Base-by-base conservation (phyloP, 2,888 invertebrate genomes). In the Parthenolecanium corni region DNA sequence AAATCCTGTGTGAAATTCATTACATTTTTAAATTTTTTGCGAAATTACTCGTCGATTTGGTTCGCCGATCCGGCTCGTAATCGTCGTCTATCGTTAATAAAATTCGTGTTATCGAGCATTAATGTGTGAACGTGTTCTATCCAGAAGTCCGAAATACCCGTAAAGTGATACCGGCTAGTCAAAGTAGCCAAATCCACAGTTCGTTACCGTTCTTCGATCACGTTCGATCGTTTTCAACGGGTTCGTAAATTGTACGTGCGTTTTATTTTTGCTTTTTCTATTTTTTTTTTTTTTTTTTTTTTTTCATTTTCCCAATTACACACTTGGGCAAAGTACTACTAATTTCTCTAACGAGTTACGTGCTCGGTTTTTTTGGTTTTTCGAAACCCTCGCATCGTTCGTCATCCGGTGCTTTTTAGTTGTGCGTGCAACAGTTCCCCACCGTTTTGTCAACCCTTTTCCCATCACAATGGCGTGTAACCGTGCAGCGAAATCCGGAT, bases 401-500 rank as follows among this genome's bases (percentile, higher is more conserved):
- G 20, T 25, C 20, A 44, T 20, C 18, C 9, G 9, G 46, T 44
- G 20, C 16, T 14, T 44, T 40, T 44, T n/a, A 47, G 31, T 57
- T 47, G 31, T 46, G 47, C 11, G 21, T 25, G 57, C 24, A 42
- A n/a, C n/a, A n/a, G n/a, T 54, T 54, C 23, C 16, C 18, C n/a
- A n/a, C n/a, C 12, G 12, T 42, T 21, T n/a, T 31, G 4, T 31
- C 31, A 31, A 6, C 31, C 31, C 31, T 31, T 31, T 44, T 56
- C 23, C 44, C 24, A 47, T 46, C 46, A 65, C 36, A 72, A 89
- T 89, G 88, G 86, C 88, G 70, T 82, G 79, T 75, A 84, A 86
- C 79, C 79, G 91, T 74, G 90, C 90, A 70, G 79, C 89, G 65
- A 90, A 90, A 76, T 89, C 89, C 72, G 94, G 94, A 83, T 90